A percentile compares a stretch with the other conserved stretches of the same genome.
Conservation (phyloP, 2,113 vertebrate genomes). For the Nycticorax nycticorax region DNA sequence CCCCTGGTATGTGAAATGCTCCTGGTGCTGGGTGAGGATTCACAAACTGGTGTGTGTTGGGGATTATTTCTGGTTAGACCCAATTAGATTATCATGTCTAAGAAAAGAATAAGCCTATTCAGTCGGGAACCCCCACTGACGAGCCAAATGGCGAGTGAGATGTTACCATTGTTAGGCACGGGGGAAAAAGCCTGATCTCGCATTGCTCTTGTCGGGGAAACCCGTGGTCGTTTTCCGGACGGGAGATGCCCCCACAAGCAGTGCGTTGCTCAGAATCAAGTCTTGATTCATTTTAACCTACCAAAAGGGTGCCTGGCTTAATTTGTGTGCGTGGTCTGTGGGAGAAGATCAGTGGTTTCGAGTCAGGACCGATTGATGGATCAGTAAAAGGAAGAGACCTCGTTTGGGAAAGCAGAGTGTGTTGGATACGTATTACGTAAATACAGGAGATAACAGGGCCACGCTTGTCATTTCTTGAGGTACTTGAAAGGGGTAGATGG, state of each 20-base stretch:
- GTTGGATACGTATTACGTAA: accelerated
- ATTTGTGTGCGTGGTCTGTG: not conserved
- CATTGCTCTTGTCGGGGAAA: not conserved
- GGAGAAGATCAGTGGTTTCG: not conserved
- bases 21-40: not conserved
- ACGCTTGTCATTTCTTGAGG: not conserved
- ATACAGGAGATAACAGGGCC: not conserved
- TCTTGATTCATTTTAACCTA: accelerated
- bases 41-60: not conserved
- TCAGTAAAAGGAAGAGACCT: not conserved
- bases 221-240: not conserved
- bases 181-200: not conserved
- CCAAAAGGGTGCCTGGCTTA: not conserved
- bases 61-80: conserved; percentile 63
- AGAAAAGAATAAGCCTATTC: conserved; percentile 57
- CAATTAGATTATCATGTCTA: conserved; percentile 62
- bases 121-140: not conserved
- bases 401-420: not conserved
- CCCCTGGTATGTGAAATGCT: not conserved
- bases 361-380: not conserved
- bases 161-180: not conserved
- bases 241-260: not conserved
- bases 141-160: conserved; percentile 50
- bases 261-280: not conserved
- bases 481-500: not conserved